phyloP scores from a whole-genome alignment of 2,888 invertebrate genomes.

The Tholera decimalis region DNA sequence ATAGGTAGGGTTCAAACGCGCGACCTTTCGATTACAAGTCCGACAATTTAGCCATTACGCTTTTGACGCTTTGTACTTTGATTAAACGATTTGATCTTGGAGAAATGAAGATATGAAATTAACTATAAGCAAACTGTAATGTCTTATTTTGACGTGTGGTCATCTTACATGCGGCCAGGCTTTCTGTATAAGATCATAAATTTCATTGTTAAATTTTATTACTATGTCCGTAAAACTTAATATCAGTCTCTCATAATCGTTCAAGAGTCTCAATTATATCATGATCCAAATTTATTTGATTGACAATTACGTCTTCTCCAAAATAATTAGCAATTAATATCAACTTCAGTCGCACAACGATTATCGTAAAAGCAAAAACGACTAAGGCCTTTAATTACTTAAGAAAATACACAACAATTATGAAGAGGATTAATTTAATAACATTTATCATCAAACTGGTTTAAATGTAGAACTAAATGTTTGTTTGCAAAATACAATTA shows the following conservation, averaged over 20 bases:
- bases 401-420: conserved; percentile 5
- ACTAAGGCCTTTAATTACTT: neutral
- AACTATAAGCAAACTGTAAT: too few relatives aligned
- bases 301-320: neutral
- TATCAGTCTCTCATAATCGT: neutral
- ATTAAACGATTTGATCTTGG: too few relatives aligned
- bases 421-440: conserved; percentile 12
- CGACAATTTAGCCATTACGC: too few relatives aligned
- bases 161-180: too few relatives aligned
- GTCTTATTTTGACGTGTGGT: too few relatives aligned
- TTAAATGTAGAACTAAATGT: conserved; percentile 31
- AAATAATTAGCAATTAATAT: neutral
- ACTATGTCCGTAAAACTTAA: neutral
- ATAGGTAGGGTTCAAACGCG: too few relatives aligned
- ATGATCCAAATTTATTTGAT: neutral
- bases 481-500: conserved; percentile 54
- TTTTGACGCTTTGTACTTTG: too few relatives aligned
- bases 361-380: conserved; percentile 17
- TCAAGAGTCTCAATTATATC: neutral
- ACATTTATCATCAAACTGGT: conserved; percentile 16
- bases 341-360: neutral
- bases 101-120: too few relatives aligned
- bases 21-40: too few relatives aligned
- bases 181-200: too few relatives aligned
- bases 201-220: neutral